A percentile compares a stretch with the other conserved stretches of the same genome.
These are phyloP conservation scores for Sebastes glaucus DNA, from an alignment of 2,797 vertebrate genomes.

Conservation along the genomic window DNA sequence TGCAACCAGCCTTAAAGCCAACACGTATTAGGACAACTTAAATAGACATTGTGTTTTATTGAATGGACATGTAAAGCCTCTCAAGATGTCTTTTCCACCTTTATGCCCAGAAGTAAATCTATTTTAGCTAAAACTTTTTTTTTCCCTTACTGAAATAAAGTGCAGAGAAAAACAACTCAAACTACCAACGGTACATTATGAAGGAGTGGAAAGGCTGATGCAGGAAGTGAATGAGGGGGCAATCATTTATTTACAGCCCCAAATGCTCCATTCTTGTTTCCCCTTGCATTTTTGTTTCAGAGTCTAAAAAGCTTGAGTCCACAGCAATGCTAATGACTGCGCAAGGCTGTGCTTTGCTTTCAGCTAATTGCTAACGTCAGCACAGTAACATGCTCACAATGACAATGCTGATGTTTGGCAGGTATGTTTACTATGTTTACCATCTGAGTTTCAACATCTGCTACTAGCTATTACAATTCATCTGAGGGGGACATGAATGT, in stretches of 20 bases:
- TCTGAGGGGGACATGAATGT: not conserved
- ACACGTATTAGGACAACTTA: not conserved
- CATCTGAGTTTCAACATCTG: not conserved
- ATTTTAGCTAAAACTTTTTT: not conserved
- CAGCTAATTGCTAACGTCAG: not conserved
- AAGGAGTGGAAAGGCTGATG: not conserved
- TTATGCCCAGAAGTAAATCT: not conserved
- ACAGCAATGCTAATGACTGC: not conserved
- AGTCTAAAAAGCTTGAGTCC: not conserved
- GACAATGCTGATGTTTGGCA: not conserved
- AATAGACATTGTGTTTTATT: not conserved
- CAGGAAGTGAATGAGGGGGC: not conserved
- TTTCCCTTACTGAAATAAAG: not conserved
- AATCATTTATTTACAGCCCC: slow-evolving; percentile 29
- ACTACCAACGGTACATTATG: not conserved
- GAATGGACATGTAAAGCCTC: not conserved
- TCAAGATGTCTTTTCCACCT: not conserved
- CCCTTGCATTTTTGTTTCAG: not conserved
- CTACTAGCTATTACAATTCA: not conserved
- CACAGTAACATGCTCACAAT: not conserved
- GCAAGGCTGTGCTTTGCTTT: not conserved
- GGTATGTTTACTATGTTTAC: not conserved
- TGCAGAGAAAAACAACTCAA: not conserved
- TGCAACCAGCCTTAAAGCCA: not conserved
- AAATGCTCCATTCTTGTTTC: slow-evolving; percentile 13